phyloP scores from a whole-genome alignment of 1,140 invertebrate genomes.

The Pseudoatta argentina region DNA sequence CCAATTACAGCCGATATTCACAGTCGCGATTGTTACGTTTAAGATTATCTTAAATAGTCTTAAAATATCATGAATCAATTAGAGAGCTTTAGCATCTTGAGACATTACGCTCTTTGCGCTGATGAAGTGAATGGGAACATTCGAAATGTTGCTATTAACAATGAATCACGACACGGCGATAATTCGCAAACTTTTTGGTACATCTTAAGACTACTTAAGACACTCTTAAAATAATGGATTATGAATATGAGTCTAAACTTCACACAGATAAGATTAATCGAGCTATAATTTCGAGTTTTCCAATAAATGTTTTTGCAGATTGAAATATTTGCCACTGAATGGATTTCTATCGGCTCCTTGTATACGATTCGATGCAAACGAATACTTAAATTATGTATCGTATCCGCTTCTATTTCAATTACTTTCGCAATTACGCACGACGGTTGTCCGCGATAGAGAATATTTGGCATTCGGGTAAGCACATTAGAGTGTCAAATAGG shows the following conservation, averaged over 20 bases:
- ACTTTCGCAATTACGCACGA: constrained; percentile 62
- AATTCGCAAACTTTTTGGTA: too few species aligned
- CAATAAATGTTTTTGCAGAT: constrained; percentile 67
- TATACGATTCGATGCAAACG: constrained; percentile 79
- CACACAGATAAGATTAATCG: background rate
- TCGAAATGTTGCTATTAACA: too few species aligned
- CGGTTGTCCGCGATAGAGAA: constrained; percentile 43
- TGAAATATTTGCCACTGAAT: constrained; percentile 81
- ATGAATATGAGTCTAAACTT: background rate
- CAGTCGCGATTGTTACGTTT: too few species aligned
- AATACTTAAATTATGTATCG: constrained; percentile 80
- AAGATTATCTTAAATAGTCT: too few species aligned
- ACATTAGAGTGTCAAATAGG: background rate
- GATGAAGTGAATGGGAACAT: too few species aligned
- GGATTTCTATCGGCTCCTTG: constrained; percentile 79
- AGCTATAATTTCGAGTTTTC: constrained; percentile 4
- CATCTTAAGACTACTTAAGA: too few species aligned
- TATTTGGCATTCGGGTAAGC: constrained; percentile 70
- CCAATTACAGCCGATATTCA: too few species aligned
- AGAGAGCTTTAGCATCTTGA: too few species aligned
- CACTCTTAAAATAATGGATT: too few species aligned
- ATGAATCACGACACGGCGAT: too few species aligned
- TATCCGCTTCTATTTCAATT: constrained; percentile 79
- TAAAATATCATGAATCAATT: too few species aligned
- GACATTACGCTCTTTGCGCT: too few species aligned